Conservation (phyloP, 2,888 invertebrate genomes). For the Orthosia gothica region DNA sequence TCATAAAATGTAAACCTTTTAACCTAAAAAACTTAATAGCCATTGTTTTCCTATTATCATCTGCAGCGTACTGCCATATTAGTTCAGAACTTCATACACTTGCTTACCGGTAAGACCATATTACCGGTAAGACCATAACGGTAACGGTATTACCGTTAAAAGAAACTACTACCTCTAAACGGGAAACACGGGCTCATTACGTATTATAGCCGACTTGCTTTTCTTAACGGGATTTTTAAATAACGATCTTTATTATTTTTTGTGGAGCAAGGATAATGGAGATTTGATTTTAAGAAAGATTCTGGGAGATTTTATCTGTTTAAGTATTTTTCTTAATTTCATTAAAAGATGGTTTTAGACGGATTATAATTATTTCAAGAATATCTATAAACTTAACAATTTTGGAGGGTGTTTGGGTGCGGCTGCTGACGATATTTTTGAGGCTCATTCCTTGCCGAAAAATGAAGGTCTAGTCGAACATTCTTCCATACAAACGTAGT, state of each 20-base stretch:
- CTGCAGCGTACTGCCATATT: conserved; percentile 28
- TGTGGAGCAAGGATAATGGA: conserved; percentile 42
- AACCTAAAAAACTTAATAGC: conserved; percentile 39
- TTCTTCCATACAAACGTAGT: too few species aligned
- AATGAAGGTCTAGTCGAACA: too few species aligned
- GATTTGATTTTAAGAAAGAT: conserved; percentile 26
- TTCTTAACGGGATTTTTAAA: conserved; percentile 67
- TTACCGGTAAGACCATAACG: conserved; percentile 53
- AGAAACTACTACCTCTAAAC: conserved; percentile 78
- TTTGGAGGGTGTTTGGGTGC: too few species aligned
- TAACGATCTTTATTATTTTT: conserved; percentile 49
- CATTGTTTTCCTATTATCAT: conserved; percentile 50
- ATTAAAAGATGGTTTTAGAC: background rate
- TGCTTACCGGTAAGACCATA: conserved; percentile 56
- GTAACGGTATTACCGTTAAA: conserved; percentile 77
- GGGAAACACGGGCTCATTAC: conserved; percentile 70
- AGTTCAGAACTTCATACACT: conserved; percentile 61
- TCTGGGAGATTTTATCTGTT: background rate
- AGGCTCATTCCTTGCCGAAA: too few species aligned
- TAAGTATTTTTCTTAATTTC: background rate
- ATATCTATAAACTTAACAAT: background rate
- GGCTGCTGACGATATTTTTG: too few species aligned
- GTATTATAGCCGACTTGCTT: conserved; percentile 67
- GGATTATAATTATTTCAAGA: conserved; percentile 2
- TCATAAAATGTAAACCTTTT: conserved; percentile 32